Evolutionary conservation across 2,113 vertebrate species (phyloP), one percentile per base, ranked within the genome.

Genomic region (Erythrocercus mccallii): DNA sequence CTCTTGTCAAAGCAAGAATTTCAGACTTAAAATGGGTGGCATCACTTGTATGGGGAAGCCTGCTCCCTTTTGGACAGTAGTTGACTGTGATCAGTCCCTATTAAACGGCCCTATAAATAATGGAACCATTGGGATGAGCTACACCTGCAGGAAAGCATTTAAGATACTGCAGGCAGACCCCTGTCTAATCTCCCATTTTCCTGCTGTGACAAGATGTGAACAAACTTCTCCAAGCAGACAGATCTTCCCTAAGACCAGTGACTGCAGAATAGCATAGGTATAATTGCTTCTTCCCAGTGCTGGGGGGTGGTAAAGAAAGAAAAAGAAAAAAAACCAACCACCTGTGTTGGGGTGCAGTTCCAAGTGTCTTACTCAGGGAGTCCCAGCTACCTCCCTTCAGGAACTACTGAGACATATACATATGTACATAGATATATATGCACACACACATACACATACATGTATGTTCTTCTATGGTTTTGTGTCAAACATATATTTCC

Each of bases 71-170:
- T 23, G 28, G 54, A 50, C 73, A 92, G 8, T 12, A 40, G 10
- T 81, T 5, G 0, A 28, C 44, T 72, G 12, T 44, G 15, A 60
- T 28, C 0, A 0, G 31, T 40, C 65, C 8, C 51, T n/a, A 24
- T 28, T 28, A 64, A 83, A 51, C 8, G 3, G 20, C 24, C 6
- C 31, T 4, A 18, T 7, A 54, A 65, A 48, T 31, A 30, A 38
- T 6, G 3, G 37, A 87, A 25, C 4, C 18, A 6, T 1, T n/a
- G 28, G 8, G 12, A 70, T 37, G 9, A 71, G 20, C 47, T 45
- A 66, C 4, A 33, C 8, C 8, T 1, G 4, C 61, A 65, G 6
- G 10, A 85, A 85, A 66, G 20, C 23, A 28, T 30, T 66, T 20
- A 23, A 31, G 15, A 37, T 12, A 42, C 13, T 48, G 24, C 4